Evolutionary conservation across 2,797 vertebrate genomes (phyloP), one percentile per base, ranked within the genome.

Genomic region (Bufotes viridis): DNA sequence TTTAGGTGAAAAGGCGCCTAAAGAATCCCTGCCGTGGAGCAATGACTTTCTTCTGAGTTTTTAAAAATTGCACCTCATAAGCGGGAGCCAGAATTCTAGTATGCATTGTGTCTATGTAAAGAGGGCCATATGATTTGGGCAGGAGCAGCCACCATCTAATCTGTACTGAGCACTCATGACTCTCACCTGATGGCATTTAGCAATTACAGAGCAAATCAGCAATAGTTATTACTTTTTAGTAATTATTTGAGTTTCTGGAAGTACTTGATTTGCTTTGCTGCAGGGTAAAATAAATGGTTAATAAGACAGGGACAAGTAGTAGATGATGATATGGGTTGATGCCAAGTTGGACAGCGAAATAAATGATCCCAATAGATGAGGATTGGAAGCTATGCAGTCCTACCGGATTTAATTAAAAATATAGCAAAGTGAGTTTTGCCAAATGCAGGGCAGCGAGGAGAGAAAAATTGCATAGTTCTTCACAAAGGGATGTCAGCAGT

Each of bases 361-460:
- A 14, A 55, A 53, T 15, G 10, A 53, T 51, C 51, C n/a, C 42
- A 5, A 10, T 49, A 49, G 75, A 24, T n/a, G 42, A 22, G 55
- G 49, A 55, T 24, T 55, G n/a, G 75, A 78, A 24, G 49, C 51
- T 78, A 17, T 24, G 11, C 9, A 15, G 42, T 55, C 22, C 51
- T n/a, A 53, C 24, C 51, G 51, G 75, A 26, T 78, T 53, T 78
- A 55, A 78, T 78, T 78, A 78, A n/a, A 55, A 24, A 24, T 78
- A 55, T 55, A 78, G 51, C 12, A 78, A 78, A 78, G 5, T 15
- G 1, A 53, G 20, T 75, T n/a, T 75, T 75, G 34, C 72, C 72
- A 78, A 55, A 15, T 24, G 22, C 11, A n/a, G 75, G 51, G n/a
- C 75, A 78, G 55, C 7, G 51, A 7, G 13, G 51, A 55, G n/a